Percentiles rank a stretch among this genome's conserved stretches.
Evolutionary conservation across 2,797 vertebrate species (phyloP).

Genomic region (Anas acuta): DNA sequence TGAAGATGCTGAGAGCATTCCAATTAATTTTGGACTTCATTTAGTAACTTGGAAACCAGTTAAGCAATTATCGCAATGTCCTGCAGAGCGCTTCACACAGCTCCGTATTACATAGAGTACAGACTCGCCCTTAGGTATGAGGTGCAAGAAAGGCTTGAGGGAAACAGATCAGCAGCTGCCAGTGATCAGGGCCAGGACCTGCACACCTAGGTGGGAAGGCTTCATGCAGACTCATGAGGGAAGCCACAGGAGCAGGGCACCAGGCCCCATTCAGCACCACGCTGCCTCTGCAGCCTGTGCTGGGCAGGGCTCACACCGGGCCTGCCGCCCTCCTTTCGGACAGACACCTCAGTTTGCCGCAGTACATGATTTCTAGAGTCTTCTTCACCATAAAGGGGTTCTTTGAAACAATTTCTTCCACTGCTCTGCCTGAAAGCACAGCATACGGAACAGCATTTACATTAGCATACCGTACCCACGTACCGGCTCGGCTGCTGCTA

Average conservation of each 20-base stretch:
- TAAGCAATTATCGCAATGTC: conserved; percentile 39
- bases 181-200: background rate
- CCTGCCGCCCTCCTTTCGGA: no score
- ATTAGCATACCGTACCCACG: fast-evolving
- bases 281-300: fast-evolving
- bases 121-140: background rate
- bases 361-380: background rate
- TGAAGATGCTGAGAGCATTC: conserved; percentile 37
- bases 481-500: background rate
- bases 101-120: background rate
- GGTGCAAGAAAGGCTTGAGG: background rate
- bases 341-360: no score
- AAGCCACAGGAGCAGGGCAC: background rate
- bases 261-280: background rate
- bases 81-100: conserved; percentile 1
- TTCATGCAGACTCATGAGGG: background rate
- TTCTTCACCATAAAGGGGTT: background rate
- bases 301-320: background rate
- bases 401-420: background rate
- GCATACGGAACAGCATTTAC: background rate
- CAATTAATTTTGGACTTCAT: conserved; percentile 59
- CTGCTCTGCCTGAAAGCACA: background rate
- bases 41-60: conserved; percentile 48
- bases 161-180: background rate
- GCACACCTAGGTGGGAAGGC: background rate